Percentiles rank a stretch among this genome's conserved stretches.
These are phyloP conservation scores for Umimayanthus chanpuru DNA, from an alignment of 92 coral and sea anemone genomes.

Conservation along the genomic window DNA sequence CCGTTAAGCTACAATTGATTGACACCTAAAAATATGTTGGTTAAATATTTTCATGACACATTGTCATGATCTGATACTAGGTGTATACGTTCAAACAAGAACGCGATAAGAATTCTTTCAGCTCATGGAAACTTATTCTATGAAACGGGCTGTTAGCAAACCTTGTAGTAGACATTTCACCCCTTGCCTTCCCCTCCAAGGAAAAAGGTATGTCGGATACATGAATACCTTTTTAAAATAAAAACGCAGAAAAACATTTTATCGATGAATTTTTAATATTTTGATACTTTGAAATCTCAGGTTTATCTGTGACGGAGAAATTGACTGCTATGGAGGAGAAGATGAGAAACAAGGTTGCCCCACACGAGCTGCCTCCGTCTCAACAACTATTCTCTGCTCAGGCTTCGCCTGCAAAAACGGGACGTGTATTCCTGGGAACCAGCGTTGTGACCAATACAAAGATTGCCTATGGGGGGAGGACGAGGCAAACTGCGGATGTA, in stretches of 20 bases:
- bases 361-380: constrained; percentile 47
- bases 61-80: not conserved
- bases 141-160: no score
- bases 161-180: not conserved
- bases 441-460: constrained; percentile 64
- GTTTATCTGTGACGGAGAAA: constrained; percentile 77
- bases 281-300: constrained; percentile 31
- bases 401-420: constrained; percentile 61
- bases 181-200: no score
- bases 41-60: no score
- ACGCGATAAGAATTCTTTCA: not conserved
- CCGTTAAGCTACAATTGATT: no score
- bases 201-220: no score
- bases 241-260: not conserved
- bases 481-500: constrained; percentile 67
- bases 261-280: not conserved
- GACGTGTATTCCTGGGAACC: constrained; percentile 57
- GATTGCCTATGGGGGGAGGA: constrained; percentile 73
- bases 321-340: constrained; percentile 74
- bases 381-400: constrained; percentile 48
- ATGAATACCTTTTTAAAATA: not conserved
- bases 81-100: not conserved
- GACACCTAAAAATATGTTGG: not conserved
- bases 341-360: constrained; percentile 83
- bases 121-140: not conserved